Evolutionary conservation across 2,888 invertebrate species (phyloP).

Genomic region (Neoitamus cyanurus): DNA sequence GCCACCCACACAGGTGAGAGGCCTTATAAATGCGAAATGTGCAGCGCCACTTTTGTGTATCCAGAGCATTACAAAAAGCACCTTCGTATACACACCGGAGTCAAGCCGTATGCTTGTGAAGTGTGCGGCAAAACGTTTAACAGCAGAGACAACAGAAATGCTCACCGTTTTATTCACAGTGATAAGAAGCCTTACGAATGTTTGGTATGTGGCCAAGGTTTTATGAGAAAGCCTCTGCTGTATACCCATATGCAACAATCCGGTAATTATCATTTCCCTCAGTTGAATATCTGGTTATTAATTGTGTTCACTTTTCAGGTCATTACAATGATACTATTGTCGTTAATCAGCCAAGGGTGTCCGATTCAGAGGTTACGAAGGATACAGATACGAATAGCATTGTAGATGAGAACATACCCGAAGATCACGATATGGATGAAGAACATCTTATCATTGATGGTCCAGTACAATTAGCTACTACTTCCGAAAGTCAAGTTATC

Average conservation of each 20-base stretch:
- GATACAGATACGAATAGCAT: not conserved
- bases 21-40: constrained; percentile 78
- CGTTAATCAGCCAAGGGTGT: constrained; percentile 81
- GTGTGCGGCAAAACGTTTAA: constrained; percentile 88
- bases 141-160: constrained; percentile 85
- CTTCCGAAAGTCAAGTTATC: constrained; percentile 39
- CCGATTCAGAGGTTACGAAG: not conserved
- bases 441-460: constrained; percentile 48
- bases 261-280: constrained; percentile 22
- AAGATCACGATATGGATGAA: constrained; percentile 44
- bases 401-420: constrained; percentile 8
- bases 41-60: constrained; percentile 83
- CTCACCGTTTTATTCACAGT: constrained; percentile 85
- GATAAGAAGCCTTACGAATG: constrained; percentile 90
- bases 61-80: constrained; percentile 87
- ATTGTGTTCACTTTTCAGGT: constrained; percentile 43
- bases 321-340: constrained; percentile 85
- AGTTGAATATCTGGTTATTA: not conserved
- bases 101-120: constrained; percentile 80
- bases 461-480: constrained; percentile 18
- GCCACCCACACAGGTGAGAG: constrained; percentile 84
- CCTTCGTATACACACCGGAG: constrained; percentile 80
- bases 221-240: constrained; percentile 83
- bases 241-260: constrained; percentile 79
- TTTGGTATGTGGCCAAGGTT: constrained; percentile 81